phyloP scores from a whole-genome alignment of 1,140 invertebrate genomes.

The Aplysia californica region DNA sequence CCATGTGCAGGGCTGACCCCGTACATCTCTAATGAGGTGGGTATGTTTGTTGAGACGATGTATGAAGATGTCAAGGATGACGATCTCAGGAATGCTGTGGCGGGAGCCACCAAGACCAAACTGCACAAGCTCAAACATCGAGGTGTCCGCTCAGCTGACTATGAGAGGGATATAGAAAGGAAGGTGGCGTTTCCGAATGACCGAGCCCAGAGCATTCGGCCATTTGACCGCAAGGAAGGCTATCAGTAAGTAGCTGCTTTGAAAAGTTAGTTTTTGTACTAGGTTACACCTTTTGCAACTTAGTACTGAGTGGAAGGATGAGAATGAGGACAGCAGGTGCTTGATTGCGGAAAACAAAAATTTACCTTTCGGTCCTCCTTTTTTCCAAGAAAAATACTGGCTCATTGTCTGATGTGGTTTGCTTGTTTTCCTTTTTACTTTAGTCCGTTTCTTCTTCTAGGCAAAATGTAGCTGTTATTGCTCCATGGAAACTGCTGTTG shows the following conservation, averaged over 20 bases:
- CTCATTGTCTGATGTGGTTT: no score
- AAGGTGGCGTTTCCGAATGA: constrained; percentile 67
- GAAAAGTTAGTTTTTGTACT: no score
- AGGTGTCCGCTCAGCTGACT: constrained; percentile 21
- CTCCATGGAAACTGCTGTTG: no score
- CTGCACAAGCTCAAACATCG: constrained; percentile 46
- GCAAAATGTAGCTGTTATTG: no score
- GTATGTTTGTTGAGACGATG: constrained; percentile 59
- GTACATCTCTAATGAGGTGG: constrained; percentile 67
- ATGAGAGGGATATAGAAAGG: constrained; percentile 9
- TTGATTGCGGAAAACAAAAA: no score
- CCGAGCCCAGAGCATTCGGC: constrained; percentile 62
- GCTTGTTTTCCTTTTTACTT: no score
- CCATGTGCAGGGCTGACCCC: constrained; percentile 66
- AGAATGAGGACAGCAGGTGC: no score
- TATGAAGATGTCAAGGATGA: constrained; percentile 45
- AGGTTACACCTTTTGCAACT: no score
- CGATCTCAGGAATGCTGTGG: constrained; percentile 56
- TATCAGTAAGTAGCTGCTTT: constrained; percentile 67
- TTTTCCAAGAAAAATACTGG: no score
- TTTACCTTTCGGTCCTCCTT: no score
- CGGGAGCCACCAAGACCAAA: constrained; percentile 46
- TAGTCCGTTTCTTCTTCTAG: no score
- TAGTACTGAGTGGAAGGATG: no score
- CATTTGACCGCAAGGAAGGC: constrained; percentile 52